Evolutionary conservation across 2,113 vertebrate genomes (phyloP), one percentile per base, ranked within the genome.

Genomic region (Melanerpes formicivorus): DNA sequence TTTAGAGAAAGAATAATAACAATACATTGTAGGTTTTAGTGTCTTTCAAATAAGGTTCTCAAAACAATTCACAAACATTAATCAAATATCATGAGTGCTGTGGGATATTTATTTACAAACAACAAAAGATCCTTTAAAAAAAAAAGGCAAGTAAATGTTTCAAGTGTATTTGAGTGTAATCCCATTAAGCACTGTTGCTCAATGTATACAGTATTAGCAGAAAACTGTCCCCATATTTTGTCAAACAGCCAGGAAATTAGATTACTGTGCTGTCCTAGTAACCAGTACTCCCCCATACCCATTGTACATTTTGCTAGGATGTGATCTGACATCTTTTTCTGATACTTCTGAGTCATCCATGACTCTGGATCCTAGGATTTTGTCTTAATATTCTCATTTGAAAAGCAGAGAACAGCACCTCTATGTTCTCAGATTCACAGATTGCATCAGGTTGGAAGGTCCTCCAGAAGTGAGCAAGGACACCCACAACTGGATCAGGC

Each of bases 1-100:
- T 96, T 94, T 65, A 72, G 84, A 85, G n/a, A 74, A 90, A 94
- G 25, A 29, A 85, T 83, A 85, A 87, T 69, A 92, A 78, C 21
- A 89, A 67, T 54, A 46, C 60, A 90, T 90, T 91, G 75, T 91
- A 87, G 72, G 46, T 95, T 93, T 92, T 87, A 69, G 58, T 91
- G 58, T 29, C 60, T 95, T 95, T 93, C 72, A 91, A 83, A 90
- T 58, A 91, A 87, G 26, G 14, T 58, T 85, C 87, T 94, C 87
- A 85, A 95, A 95, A 74, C 79, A 83, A 91, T 92, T 77, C 32
- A 34, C 48, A 80, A 83, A 54, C 44, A 72, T 94, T 90, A 85
- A 91, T 94, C 87, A 94, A 83, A 80, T 85, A 56, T 80, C 79
- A 54, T 75, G 85, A 72, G 42, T 71, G 15, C 18, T 71, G 27